Evolutionary conservation across 2,113 vertebrate genomes (phyloP).

Genomic region (Lipophrys pholis): DNA sequence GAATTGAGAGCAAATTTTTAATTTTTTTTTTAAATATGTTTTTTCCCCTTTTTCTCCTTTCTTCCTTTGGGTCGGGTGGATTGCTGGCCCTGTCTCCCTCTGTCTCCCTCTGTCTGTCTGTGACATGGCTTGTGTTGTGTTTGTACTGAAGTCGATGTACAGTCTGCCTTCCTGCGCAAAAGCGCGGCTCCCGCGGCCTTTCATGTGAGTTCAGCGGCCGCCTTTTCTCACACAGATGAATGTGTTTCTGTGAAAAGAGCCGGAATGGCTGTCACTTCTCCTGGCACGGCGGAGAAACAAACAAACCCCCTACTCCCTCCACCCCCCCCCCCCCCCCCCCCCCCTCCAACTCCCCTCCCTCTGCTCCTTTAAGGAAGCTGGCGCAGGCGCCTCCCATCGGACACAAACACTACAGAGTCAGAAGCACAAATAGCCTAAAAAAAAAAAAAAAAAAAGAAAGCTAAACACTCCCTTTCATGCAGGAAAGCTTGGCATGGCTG

Average conservation of each 20-base stretch:
- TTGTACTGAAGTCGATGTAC: constrained; percentile 75
- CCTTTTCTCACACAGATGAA: constrained; percentile 83
- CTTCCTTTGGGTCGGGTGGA: neutral
- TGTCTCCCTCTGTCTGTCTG: constrained; percentile 29
- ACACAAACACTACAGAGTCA: constrained; percentile 80
- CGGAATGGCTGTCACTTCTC: constrained; percentile 83
- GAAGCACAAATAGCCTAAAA: constrained; percentile 74
- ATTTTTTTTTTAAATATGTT: no score
- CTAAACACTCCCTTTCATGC: constrained; percentile 79
- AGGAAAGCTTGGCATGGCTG: constrained; percentile 61
- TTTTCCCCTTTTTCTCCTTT: constrained; percentile 3
- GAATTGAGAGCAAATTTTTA: no score
- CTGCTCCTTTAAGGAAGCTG: constrained; percentile 79
- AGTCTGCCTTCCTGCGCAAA: constrained; percentile 81
- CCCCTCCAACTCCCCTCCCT: no score
- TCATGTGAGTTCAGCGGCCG: constrained; percentile 75
- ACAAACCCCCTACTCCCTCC: constrained; percentile 61
- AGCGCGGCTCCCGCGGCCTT: constrained; percentile 69
- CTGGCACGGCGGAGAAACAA: constrained; percentile 81
- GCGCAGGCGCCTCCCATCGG: constrained; percentile 78
- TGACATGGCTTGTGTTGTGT: constrained; percentile 70
- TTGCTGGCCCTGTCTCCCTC: neutral
- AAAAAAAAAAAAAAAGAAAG: constrained; percentile 22
- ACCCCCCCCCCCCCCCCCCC: neutral
- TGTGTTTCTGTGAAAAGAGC: constrained; percentile 80